phyloP scores from a whole-genome alignment of 2,888 invertebrate species.

The Marasmarcha lunaedactyla region DNA sequence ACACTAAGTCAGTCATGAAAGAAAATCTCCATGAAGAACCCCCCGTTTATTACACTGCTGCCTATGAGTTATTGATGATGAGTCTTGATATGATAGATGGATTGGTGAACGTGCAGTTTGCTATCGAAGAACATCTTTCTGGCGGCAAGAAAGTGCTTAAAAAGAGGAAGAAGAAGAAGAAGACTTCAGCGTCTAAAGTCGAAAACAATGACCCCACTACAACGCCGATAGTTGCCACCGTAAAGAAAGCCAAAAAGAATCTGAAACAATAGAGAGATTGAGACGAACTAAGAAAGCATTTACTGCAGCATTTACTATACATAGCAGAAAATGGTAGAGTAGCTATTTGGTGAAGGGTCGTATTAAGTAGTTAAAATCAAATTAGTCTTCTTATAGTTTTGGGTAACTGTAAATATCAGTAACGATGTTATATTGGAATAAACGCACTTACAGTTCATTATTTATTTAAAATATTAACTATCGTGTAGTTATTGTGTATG shows the following conservation, averaged over 20 bases:
- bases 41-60: conserved; percentile 37
- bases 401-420: conserved; percentile 47
- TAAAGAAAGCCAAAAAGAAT: conserved; percentile 3
- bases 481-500: no score
- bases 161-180: conserved; percentile 14
- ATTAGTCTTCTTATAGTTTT: not conserved
- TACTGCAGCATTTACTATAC: conserved; percentile 9
- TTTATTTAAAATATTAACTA: no score
- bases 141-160: conserved; percentile 10
- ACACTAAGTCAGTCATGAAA: conserved; percentile 31
- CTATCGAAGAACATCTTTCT: conserved; percentile 25
- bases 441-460: not conserved
- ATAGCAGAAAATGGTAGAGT: not conserved
- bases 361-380: conserved; percentile 1
- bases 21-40: conserved; percentile 29
- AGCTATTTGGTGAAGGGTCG: conserved; percentile 11
- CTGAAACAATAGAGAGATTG: not conserved
- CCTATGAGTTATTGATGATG: conserved; percentile 39
- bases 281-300: conserved; percentile 7
- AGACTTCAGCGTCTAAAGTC: not conserved
- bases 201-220: not conserved
- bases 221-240: not conserved
- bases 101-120: conserved; percentile 31
- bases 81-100: conserved; percentile 44
- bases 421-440: conserved; percentile 21